phyloP scores from a whole-genome alignment of 1,140 invertebrate species.

The Gerris buenoi region DNA sequence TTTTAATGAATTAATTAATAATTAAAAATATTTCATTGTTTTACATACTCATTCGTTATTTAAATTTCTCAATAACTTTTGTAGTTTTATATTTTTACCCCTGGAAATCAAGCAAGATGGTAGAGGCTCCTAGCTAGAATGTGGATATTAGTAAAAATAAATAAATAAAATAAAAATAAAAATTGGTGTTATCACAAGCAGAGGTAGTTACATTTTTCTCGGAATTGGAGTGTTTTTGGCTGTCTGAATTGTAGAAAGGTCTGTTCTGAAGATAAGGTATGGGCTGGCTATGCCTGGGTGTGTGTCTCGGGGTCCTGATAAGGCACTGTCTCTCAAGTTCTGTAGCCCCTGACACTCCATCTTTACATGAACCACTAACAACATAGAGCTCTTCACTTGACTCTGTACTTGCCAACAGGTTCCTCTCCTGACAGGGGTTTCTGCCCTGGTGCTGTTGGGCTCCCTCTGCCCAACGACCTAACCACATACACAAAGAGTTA shows the following conservation, averaged over 20 bases:
- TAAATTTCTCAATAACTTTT: too few relatives aligned
- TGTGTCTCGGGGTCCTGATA: neutral
- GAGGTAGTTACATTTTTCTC: slow-evolving; percentile 30
- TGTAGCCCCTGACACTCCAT: slow-evolving; percentile 21
- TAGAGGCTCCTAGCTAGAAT: too few relatives aligned
- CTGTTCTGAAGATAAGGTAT: slow-evolving; percentile 9
- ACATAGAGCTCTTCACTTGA: slow-evolving; percentile 10
- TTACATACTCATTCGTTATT: too few relatives aligned
- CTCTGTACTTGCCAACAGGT: slow-evolving; percentile 38
- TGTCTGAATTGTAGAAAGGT: neutral
- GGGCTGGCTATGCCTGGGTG: neutral
- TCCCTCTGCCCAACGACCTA: too few relatives aligned
- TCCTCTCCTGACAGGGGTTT: slow-evolving; percentile 77
- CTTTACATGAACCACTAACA: slow-evolving; percentile 29
- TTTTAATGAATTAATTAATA: too few relatives aligned
- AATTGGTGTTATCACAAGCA: too few relatives aligned
- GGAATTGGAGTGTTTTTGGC: neutral
- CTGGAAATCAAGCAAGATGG: too few relatives aligned
- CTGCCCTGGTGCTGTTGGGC: slow-evolving; percentile 72
- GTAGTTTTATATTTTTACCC: too few relatives aligned
- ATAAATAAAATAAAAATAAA: too few relatives aligned
- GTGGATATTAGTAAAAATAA: too few relatives aligned
- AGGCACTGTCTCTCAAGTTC: neutral
- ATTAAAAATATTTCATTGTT: too few relatives aligned
- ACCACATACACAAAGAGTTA: too few relatives aligned